Percentiles rank a stretch among this genome's conserved stretches.
Evolutionary conservation across 2,888 invertebrate genomes (phyloP).

Genomic region (Villa cingulata): DNA sequence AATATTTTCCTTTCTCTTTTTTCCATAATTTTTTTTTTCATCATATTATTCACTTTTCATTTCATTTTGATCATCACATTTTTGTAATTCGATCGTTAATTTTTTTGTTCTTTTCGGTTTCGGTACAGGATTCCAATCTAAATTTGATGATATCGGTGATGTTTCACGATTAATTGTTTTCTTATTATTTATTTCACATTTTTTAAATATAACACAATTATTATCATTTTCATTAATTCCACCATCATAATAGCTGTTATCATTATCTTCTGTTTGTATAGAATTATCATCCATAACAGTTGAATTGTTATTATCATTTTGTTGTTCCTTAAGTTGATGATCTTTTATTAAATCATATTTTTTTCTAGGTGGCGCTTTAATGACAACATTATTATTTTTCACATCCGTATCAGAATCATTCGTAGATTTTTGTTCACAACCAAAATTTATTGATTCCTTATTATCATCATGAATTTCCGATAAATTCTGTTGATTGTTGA

Average conservation of each 20-base stretch:
- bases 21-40: no score
- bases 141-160: slow-evolving; percentile 31
- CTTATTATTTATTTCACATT: slow-evolving; percentile 24
- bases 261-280: slow-evolving; percentile 7
- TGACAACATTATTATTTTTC: neutral
- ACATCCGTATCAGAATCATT: neutral
- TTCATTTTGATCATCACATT: neutral
- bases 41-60: no score
- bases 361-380: slow-evolving; percentile 10
- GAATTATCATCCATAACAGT: slow-evolving; percentile 13
- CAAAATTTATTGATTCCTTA: slow-evolving; percentile 3
- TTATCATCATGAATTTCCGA: slow-evolving; percentile 6
- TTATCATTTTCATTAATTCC: slow-evolving; percentile 8
- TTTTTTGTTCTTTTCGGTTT: slow-evolving; percentile 32
- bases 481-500: slow-evolving; percentile 19
- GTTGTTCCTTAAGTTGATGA: slow-evolving; percentile 13
- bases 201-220: slow-evolving; percentile 23
- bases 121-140: slow-evolving; percentile 36
- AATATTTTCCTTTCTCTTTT: no score
- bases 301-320: slow-evolving; percentile 17
- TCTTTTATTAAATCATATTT: slow-evolving; percentile 11
- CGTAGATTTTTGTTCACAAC: neutral
- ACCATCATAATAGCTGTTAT: slow-evolving; percentile 7
- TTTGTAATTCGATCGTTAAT: slow-evolving; percentile 16
- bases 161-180: slow-evolving; percentile 24